Base-by-base conservation (phyloP, 2,113 vertebrate genomes). In the Gasterosteus nipponicus region DNA sequence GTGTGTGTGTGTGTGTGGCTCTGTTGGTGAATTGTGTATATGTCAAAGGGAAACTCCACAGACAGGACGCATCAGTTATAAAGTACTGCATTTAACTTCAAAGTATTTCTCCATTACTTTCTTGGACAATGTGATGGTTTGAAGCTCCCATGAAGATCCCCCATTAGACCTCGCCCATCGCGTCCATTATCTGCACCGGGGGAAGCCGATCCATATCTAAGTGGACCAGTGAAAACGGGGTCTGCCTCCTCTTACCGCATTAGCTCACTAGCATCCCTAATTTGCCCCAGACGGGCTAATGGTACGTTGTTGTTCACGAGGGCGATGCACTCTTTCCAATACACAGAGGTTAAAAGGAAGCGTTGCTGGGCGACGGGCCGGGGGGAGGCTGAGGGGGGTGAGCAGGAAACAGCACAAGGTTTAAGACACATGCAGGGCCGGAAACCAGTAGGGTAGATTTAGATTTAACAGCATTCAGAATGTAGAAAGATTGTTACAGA, bases 1-100 rank as follows among this genome's bases (percentile, higher is more conserved):
- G 51, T 54, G 51, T 54, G 54, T 57, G 54, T 31, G 54, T 57
- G 53, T 56, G 22, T 58, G 19, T 80, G 38, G 3, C 22, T 79
- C 60, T 67, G 8, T 59, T 19, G 19, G 58, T 53, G 41, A 76
- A 61, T 72, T 41, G n/a, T 84, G 63, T 63, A 56, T 15, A 57
- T 80, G 49, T 85, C 67, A 54, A 56, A 72, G 79, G 76, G 78
- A 76, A 77, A 70, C 89, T 88, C 80, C 84, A 47, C 38, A 81
- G 44, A 75, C 46, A 18, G 3, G 14, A 29, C 4, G 1, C 44
- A 59, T 41, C 39, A 41, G 39, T 41, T 41, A 41, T 41, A 33
- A 4, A 4, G 33, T 33, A 33, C 5, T 38, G 19, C 7, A 46
- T 51, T 5, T 0, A 14, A 69, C 44, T 31, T 70, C 7, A 72